phyloP scores from a whole-genome alignment of 2,888 invertebrate genomes.

The Trissonchulus latispiculum region DNA sequence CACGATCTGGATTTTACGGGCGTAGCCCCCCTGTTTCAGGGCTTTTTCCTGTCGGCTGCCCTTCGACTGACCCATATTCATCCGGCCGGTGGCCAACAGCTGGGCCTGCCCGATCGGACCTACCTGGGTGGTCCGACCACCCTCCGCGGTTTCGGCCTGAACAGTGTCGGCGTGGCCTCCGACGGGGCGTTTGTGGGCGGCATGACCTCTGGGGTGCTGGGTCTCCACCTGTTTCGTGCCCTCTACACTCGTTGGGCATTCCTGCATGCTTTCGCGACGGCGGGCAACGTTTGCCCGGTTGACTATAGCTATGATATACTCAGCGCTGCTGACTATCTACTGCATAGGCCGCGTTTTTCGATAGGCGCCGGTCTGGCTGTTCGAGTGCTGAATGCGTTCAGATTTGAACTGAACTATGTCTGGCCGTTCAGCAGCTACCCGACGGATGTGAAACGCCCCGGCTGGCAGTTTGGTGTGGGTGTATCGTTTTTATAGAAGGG shows the following conservation, averaged over 20 bases:
- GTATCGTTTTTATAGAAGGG: slow-evolving; percentile 35
- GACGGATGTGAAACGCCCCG: slow-evolving; percentile 34
- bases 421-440: slow-evolving; percentile 60
- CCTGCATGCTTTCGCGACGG: slow-evolving; percentile 77
- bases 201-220: slow-evolving; percentile 72
- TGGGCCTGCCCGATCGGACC: slow-evolving; percentile 52
- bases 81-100: slow-evolving; percentile 32
- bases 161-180: slow-evolving; percentile 73
- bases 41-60: slow-evolving; percentile 42
- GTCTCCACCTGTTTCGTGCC: slow-evolving; percentile 75
- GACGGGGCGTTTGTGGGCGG: slow-evolving; percentile 55
- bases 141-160: slow-evolving; percentile 71
- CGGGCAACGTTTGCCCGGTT: slow-evolving; percentile 59
- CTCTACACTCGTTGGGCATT: slow-evolving; percentile 62
- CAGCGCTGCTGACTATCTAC: background rate
- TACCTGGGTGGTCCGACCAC: slow-evolving; percentile 80
- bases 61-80: slow-evolving; percentile 27
- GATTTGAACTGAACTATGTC: slow-evolving; percentile 89
- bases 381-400: slow-evolving; percentile 69
- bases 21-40: slow-evolving; percentile 57
- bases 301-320: slow-evolving; percentile 35
- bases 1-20: slow-evolving; percentile 64
- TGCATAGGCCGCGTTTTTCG: slow-evolving; percentile 54
- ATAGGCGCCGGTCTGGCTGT: slow-evolving; percentile 74
- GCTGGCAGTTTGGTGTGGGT: slow-evolving; percentile 38